A percentile compares a stretch with the other conserved stretches of the same genome.
Evolutionary conservation across 1,140 invertebrate species (phyloP).

Genomic region (Dermatophagoides farinae): DNA sequence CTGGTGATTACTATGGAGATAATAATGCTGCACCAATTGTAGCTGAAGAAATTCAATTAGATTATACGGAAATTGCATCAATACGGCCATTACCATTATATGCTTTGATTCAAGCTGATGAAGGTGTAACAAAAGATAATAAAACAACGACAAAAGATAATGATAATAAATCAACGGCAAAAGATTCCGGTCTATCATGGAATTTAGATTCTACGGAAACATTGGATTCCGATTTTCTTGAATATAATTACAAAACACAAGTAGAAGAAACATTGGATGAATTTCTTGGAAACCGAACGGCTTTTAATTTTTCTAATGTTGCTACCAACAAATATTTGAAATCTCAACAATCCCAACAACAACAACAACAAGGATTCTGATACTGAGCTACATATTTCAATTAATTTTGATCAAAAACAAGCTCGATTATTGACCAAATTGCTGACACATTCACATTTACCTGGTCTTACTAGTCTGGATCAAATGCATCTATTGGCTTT

Average conservation of each 20-base stretch:
- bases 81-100: conserved; percentile 90
- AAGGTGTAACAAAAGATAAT: conserved; percentile 31
- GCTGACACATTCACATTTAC: conserved; percentile 84
- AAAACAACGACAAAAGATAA: conserved; percentile 21
- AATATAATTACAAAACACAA: conserved; percentile 26
- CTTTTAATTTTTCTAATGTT: conserved; percentile 16
- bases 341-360: conserved; percentile 28
- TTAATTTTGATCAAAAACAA: conserved; percentile 61
- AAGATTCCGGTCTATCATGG: not conserved
- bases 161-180: conserved; percentile 22
- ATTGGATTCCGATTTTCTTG: conserved; percentile 24
- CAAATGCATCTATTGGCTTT: conserved; percentile 96
- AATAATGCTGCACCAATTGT: conserved; percentile 23
- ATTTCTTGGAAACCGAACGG: conserved; percentile 21
- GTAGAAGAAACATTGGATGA: conserved; percentile 62
- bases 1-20: conserved; percentile 27
- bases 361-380: conserved; percentile 25
- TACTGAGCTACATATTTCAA: conserved; percentile 27
- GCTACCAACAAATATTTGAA: conserved; percentile 16
- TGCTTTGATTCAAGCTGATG: conserved; percentile 75
- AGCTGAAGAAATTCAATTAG: conserved; percentile 62
- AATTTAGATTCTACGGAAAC: not conserved
- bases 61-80: conserved; percentile 87
- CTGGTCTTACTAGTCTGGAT: conserved; percentile 85
- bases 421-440: conserved; percentile 43